Evolutionary conservation across 2,888 invertebrate genomes (phyloP), one percentile per base, ranked within the genome.

Genomic region (Agonopterix arenella): DNA sequence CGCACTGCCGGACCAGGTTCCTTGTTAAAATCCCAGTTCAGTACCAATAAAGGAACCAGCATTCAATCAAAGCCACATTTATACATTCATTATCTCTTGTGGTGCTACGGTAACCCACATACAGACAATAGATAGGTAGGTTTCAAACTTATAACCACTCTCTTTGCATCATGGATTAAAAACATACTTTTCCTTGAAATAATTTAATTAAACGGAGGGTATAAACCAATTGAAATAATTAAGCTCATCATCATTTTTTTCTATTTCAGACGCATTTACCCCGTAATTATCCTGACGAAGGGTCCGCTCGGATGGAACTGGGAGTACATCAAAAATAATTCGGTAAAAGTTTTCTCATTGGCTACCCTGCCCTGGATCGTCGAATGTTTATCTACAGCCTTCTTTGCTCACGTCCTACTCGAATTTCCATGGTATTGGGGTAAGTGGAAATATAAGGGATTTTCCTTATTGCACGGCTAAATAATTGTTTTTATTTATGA

Each of bases 371-470:
- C 89, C 43, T 89, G 89, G 89, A 73, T 77, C 55, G 77, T 84
- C 47, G 89, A 89, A 70, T 89, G 89, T 74, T 76, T 86, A 62
- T 77, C 85, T 53, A 77, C 64, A 55, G 82, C 84, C 48, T 76
- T 85, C 67, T 76, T 86, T 60, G 68, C 79, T 48, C 80, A 88
- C 62, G 68, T 84, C 58, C 73, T 88, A 46, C 79, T 89, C 52
- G 83, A 76, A 52, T 88, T 79, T 68, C 83, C 86, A 52, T 89
- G 89, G 89, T 85, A 84, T 66, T 89, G 89, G 89, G 89, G 89
- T 89, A 63, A 84, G 88, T 49, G 40, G 52, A 60, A 56, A 28
- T 28, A 7, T 7, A 28, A 28, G 28, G 28, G 28, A 28, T 28
- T 28, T 28, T 28, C 28, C 28, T 28, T 28, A 28, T 28, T 28